Conservation (phyloP, 1,140 invertebrate species). For the Aleiodes sp. region DNA sequence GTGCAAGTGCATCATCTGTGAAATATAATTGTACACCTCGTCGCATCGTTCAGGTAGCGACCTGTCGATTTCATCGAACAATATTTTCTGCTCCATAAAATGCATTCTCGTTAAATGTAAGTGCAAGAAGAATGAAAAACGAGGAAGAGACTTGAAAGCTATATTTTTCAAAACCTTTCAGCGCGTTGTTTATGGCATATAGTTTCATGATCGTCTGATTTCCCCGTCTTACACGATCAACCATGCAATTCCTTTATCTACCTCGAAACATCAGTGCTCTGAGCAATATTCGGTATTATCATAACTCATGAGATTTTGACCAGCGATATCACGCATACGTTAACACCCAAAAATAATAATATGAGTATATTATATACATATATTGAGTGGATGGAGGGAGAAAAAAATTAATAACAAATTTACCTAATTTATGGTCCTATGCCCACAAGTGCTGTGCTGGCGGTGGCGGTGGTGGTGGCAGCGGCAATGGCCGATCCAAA, state of each 20-base stretch:
- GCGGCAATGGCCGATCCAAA: slow-evolving; percentile 70
- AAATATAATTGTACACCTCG: slow-evolving; percentile 29
- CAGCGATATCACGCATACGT: not conserved
- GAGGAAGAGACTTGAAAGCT: not conserved
- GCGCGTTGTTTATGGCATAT: slow-evolving; percentile 6
- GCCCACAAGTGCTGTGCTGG: slow-evolving; percentile 66
- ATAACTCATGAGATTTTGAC: not conserved
- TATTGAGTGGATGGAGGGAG: no score
- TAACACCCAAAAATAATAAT: slow-evolving; percentile 12
- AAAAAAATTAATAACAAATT: not conserved
- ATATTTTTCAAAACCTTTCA: slow-evolving; percentile 5
- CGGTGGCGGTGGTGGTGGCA: slow-evolving; percentile 64
- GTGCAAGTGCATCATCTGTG: not conserved
- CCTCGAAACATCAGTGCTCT: not conserved
- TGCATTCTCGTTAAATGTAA: slow-evolving; percentile 5
- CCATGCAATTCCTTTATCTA: not conserved
- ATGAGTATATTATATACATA: no score
- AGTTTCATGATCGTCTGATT: slow-evolving; percentile 6
- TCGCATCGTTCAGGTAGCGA: slow-evolving; percentile 16
- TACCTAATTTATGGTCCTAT: slow-evolving; percentile 52
- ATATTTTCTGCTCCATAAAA: slow-evolving; percentile 18
- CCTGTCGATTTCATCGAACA: slow-evolving; percentile 13
- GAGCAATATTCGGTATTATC: not conserved
- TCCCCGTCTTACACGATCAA: slow-evolving; percentile 15
- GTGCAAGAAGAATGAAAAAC: not conserved